Evolutionary conservation across 2,888 invertebrate genomes (phyloP), one percentile per base, ranked within the genome.

Genomic region (Thereva unica): DNA sequence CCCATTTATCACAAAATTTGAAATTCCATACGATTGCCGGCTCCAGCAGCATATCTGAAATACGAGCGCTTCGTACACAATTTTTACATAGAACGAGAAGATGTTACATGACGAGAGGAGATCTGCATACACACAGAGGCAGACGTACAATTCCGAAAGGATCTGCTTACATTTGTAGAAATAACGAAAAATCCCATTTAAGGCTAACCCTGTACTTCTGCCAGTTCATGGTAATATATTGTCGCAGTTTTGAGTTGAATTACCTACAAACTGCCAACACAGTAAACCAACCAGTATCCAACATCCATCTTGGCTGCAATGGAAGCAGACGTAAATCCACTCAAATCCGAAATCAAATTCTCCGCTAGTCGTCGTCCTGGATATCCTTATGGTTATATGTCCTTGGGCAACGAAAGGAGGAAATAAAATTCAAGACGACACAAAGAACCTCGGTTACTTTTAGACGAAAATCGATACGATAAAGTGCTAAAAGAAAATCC

Each of bases 401-500:
- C 34, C 34, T 34, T 8, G 50, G 50, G 50, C 5, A 8, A 8
- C 12, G 5, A 50, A 6, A 23, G 35, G 9, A 50, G 5, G 47
- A 47, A 59, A 59, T 47, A 47, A 37, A 44, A 57, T 57, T 12
- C 7, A 57, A 50, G 23, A 23, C 10, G 50, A 50, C 8, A 45
- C 47, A 45, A 45, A 5, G 23, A n/a, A n/a, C 47, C 7, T 37
- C 4, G 47, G 57, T n/a, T 59, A 12, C 57, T 59, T 45, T 44
- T 57, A 38, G 42, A 35, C 12, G 12, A 12, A 59, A 59, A 59
- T 59, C 57, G 45, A 59, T 59, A 47, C 12, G 47, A 10, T 23
- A n/a, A 8, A 59, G 57, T 59, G 57, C 57, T 59, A 59, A 10
- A 45, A 59, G 57, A 35, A 59, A 59, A 59, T 59, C 57, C 57